A percentile compares a stretch with the other conserved stretches of the same genome.
These are phyloP conservation scores for Petaurus breviceps DNA, from an alignment of 2,113 vertebrate genomes.

Conservation along the genomic window DNA sequence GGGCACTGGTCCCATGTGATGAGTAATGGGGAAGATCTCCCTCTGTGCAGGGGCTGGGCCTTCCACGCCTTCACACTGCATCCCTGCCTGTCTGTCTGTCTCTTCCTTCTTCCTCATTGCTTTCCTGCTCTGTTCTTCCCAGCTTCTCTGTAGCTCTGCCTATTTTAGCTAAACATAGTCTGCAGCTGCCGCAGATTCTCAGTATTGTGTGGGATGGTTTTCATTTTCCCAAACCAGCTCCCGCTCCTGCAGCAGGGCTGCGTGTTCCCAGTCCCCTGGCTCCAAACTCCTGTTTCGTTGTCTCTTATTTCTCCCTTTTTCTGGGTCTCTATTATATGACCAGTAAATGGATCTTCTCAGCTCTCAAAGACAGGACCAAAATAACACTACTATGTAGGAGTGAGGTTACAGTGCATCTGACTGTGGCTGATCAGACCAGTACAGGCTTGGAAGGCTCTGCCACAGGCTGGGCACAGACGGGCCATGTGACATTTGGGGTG, in stretches of 20 bases:
- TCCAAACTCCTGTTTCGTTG: not conserved
- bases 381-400: too few species aligned
- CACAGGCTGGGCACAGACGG: too few species aligned
- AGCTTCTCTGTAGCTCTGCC: not conserved
- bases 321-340: not conserved
- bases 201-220: not conserved
- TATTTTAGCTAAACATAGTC: not conserved
- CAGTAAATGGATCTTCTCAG: not conserved
- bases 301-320: not conserved
- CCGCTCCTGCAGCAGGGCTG: not conserved
- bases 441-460: too few species aligned
- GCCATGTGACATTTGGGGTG: too few species aligned
- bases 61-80: not conserved
- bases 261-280: not conserved
- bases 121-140: not conserved
- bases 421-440: too few species aligned
- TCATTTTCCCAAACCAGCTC: not conserved
- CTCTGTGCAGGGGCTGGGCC: too few species aligned
- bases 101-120: not conserved
- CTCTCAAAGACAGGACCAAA: too few species aligned
- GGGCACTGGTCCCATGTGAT: not conserved
- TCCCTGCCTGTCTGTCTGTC: too few species aligned
- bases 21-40: not conserved
- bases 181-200: not conserved
- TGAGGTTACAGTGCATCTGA: too few species aligned